phyloP scores from a whole-genome alignment of 2,113 vertebrate genomes.

The Cyphotilapia sp. region DNA sequence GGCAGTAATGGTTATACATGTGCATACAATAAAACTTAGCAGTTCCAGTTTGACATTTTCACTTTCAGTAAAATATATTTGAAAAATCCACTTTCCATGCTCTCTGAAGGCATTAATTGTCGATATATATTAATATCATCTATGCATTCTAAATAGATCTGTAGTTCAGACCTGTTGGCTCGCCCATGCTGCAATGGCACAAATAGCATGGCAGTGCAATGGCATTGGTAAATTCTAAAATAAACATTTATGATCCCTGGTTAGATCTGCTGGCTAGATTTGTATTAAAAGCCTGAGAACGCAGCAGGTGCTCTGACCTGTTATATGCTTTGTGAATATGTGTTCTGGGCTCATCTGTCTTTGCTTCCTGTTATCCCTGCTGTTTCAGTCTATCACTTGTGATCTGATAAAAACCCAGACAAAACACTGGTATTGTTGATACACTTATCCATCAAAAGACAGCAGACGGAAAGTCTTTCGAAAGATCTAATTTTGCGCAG shows the following conservation, averaged over 20 bases:
- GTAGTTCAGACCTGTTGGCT: background rate
- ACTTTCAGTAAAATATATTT: background rate
- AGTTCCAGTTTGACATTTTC: background rate
- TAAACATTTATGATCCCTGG: background rate
- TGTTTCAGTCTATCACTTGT: background rate
- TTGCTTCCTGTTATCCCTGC: background rate
- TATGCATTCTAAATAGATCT: background rate
- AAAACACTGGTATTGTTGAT: background rate
- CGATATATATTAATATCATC: background rate
- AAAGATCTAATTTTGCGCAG: background rate
- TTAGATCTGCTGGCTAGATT: background rate
- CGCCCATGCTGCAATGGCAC: background rate
- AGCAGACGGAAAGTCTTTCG: background rate
- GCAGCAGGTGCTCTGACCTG: background rate
- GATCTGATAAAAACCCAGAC: constrained; percentile 11
- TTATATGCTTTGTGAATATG: background rate
- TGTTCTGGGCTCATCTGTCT: background rate
- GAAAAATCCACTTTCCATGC: background rate
- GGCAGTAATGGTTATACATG: background rate
- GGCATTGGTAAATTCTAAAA: background rate
- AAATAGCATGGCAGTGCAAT: background rate
- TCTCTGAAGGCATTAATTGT: background rate
- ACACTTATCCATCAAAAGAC: constrained; percentile 9
- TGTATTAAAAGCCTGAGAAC: background rate
- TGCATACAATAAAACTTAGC: background rate